Evolutionary conservation across 2,888 invertebrate genomes (phyloP).

Genomic region (Cephus pygmeus): DNA sequence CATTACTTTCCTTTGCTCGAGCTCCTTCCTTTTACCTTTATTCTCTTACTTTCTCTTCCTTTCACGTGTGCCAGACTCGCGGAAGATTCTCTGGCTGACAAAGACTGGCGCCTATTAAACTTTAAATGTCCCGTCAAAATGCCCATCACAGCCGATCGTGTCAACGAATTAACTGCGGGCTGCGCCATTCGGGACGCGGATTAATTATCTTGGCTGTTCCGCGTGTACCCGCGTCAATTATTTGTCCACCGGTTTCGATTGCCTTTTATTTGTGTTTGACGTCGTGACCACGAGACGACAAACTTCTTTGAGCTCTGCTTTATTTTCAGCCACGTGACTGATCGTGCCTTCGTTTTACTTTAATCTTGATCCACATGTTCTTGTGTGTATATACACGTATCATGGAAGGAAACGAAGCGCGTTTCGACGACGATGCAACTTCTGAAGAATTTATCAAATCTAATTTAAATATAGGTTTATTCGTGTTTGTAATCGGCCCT

Average conservation of each 20-base stretch:
- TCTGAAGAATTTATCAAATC: background rate
- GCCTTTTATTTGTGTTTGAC: background rate
- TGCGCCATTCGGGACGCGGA: background rate
- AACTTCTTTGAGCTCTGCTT: background rate
- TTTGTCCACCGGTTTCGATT: background rate
- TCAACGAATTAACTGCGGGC: background rate
- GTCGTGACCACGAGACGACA: background rate
- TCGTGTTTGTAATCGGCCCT: background rate
- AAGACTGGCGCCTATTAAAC: background rate
- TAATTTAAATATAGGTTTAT: background rate
- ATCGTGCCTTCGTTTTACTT: background rate
- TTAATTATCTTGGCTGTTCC: background rate
- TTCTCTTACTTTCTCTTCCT: constrained; percentile 30
- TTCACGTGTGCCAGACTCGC: constrained; percentile 14
- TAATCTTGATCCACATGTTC: background rate
- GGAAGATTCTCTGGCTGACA: background rate
- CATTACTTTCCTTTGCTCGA: background rate
- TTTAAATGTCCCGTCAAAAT: background rate
- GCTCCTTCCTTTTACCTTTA: constrained; percentile 11
- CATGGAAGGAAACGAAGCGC: background rate
- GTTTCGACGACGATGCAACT: background rate
- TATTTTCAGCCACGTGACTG: background rate
- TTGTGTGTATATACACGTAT: background rate
- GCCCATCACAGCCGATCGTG: background rate
- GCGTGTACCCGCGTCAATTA: background rate